Conservation (phyloP, 2,888 invertebrate genomes). For the Allolobophora icterica region DNA sequence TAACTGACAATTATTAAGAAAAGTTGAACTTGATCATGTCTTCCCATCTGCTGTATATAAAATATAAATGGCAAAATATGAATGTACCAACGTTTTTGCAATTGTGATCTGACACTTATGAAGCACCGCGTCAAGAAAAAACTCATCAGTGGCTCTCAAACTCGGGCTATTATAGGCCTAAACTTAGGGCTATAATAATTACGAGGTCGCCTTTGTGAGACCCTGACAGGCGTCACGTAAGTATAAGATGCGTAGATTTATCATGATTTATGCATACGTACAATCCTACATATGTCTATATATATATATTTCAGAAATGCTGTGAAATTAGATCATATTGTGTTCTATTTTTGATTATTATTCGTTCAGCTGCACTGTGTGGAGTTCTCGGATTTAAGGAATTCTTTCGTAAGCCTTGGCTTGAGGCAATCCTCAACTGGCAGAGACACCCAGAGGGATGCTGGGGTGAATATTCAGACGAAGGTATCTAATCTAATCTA, state of each 20-base stretch:
- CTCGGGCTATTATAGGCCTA: too few relatives aligned
- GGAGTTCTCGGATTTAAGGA: conserved; percentile 60
- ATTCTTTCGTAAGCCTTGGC: conserved; percentile 59
- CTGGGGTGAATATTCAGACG: conserved; percentile 47
- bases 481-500: not conserved
- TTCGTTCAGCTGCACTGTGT: conserved; percentile 58
- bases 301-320: not conserved
- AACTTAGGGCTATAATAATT: not conserved
- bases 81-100: too few relatives aligned
- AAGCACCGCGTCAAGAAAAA: too few relatives aligned
- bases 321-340: not conserved
- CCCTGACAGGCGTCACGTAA: not conserved
- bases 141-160: too few relatives aligned
- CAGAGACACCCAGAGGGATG: conserved; percentile 57
- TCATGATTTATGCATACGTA: too few relatives aligned
- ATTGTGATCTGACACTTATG: too few relatives aligned
- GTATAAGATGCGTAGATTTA: too few relatives aligned
- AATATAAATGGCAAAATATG: too few relatives aligned
- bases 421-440: conserved; percentile 59
- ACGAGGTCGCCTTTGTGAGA: not conserved
- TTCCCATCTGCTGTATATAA: too few relatives aligned
- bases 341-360: not conserved
- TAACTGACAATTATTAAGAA: too few relatives aligned
- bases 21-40: too few relatives aligned
- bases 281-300: too few relatives aligned